phyloP scores from a whole-genome alignment of 2,797 vertebrate genomes.

The Malacoctenus gilli region DNA sequence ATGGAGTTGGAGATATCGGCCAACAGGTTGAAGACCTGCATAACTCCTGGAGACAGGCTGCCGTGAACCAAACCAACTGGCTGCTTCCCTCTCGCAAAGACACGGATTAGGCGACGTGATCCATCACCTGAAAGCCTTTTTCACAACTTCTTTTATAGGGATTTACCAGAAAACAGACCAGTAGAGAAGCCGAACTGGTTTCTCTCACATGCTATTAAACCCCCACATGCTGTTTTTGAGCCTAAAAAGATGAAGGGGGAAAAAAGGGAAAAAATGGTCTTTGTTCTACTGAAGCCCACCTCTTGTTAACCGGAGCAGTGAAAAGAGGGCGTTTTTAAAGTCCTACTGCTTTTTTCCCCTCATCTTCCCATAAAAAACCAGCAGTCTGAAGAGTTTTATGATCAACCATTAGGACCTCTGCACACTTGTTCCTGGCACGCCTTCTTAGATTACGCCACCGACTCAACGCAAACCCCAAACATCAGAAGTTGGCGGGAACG shows the following conservation, averaged over 20 bases:
- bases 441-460: constrained; percentile 41
- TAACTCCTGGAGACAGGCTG: constrained; percentile 28
- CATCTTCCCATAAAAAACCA: constrained; percentile 72
- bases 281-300: constrained; percentile 56
- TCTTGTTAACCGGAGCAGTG: constrained; percentile 62
- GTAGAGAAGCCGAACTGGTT: constrained; percentile 20
- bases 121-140: constrained; percentile 10
- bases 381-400: constrained; percentile 74
- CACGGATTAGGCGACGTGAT: background rate
- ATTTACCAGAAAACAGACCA: constrained; percentile 1
- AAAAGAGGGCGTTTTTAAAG: constrained; percentile 66
- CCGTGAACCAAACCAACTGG: constrained; percentile 20
- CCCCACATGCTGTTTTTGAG: constrained; percentile 44
- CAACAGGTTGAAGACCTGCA: constrained; percentile 47
- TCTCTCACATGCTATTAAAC: constrained; percentile 16
- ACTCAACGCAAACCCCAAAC: constrained; percentile 10
- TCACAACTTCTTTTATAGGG: constrained; percentile 8
- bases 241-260: constrained; percentile 24
- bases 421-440: constrained; percentile 70
- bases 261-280: constrained; percentile 47
- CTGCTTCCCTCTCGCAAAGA: constrained; percentile 16
- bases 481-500: too few relatives aligned
- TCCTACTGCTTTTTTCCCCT: constrained; percentile 66
- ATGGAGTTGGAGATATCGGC: constrained; percentile 44
- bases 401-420: constrained; percentile 68